These are phyloP conservation scores for Zaprionus kolodkinae DNA, from an alignment of 1,140 invertebrate genomes.

Conservation along the genomic window DNA sequence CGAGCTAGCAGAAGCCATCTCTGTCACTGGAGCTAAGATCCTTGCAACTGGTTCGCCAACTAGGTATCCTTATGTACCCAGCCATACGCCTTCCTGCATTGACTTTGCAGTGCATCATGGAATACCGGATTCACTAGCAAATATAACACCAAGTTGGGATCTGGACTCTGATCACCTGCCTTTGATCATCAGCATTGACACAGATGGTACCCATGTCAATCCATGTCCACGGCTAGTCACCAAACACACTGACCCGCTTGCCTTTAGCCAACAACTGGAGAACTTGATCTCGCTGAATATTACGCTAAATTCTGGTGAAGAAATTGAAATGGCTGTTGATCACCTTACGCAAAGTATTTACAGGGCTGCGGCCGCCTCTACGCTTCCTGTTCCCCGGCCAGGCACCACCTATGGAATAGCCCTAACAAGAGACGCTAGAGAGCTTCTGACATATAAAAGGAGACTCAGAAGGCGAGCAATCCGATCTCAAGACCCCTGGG, in stretches of 20 bases:
- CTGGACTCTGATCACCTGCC: slow-evolving; percentile 8
- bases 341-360: slow-evolving; percentile 4
- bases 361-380: background rate
- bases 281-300: background rate
- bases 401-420: too few species aligned
- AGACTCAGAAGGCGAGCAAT: background rate
- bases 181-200: background rate
- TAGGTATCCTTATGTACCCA: too few species aligned
- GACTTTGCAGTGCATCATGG: too few species aligned
- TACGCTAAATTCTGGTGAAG: slow-evolving; percentile 5
- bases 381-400: too few species aligned
- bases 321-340: background rate
- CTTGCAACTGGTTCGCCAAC: too few species aligned
- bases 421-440: slow-evolving; percentile 12
- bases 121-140: background rate
- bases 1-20: too few species aligned
- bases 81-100: too few species aligned
- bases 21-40: too few species aligned
- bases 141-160: slow-evolving; percentile 1
- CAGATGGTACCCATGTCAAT: background rate
- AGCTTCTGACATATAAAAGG: background rate
- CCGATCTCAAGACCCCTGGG: too few species aligned
- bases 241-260: slow-evolving; percentile 2
- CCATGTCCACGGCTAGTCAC: slow-evolving; percentile 5
- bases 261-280: background rate